A percentile compares a stretch with the other conserved stretches of the same genome.
Evolutionary conservation across 2,797 vertebrate species (phyloP).

Genomic region (Amblyopsis hoosieri): DNA sequence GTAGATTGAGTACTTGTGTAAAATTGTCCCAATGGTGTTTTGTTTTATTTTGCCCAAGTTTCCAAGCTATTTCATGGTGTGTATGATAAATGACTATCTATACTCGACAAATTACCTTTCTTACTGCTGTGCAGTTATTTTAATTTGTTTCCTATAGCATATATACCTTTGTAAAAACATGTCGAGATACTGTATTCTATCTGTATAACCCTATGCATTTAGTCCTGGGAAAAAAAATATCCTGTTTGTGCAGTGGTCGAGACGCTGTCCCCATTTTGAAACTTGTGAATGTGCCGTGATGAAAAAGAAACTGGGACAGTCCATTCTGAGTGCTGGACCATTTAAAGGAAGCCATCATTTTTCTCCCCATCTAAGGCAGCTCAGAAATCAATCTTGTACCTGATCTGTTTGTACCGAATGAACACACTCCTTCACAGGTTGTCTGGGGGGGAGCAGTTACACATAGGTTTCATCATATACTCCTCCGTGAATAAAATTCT

Average conservation of each 20-base stretch:
- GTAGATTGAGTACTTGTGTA: constrained; percentile 75
- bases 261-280: constrained; percentile 58
- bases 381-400: constrained; percentile 64
- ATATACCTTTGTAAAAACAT: constrained; percentile 82
- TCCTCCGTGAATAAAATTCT: constrained; percentile 72
- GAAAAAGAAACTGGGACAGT: constrained; percentile 64
- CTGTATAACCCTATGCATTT: constrained; percentile 83
- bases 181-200: constrained; percentile 82
- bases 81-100: constrained; percentile 81
- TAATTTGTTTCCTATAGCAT: constrained; percentile 80
- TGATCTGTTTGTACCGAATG: constrained; percentile 70
- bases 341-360: constrained; percentile 49
- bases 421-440: constrained; percentile 62
- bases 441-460: constrained; percentile 66
- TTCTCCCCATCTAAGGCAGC: constrained; percentile 65
- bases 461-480: constrained; percentile 69
- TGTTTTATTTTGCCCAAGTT: constrained; percentile 69
- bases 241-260: constrained; percentile 73
- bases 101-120: constrained; percentile 81
- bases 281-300: constrained; percentile 78
- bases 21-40: constrained; percentile 73
- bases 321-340: constrained; percentile 55
- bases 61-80: constrained; percentile 75
- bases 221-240: constrained; percentile 73
- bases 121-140: constrained; percentile 88